These are phyloP conservation scores for Lagocephalus sceleratus DNA, from an alignment of 2,797 vertebrate genomes.

Conservation along the genomic window DNA sequence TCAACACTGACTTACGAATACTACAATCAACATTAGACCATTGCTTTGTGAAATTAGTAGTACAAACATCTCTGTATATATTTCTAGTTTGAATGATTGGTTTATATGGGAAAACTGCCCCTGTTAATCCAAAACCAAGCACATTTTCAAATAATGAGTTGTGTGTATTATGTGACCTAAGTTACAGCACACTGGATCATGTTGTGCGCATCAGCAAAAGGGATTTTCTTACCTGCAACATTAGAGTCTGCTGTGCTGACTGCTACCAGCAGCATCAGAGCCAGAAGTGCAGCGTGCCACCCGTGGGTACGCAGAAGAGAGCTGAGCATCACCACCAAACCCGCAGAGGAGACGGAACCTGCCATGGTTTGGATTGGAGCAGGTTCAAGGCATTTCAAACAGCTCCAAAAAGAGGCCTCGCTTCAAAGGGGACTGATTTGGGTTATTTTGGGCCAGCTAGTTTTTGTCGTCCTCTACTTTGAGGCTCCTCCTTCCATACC, in stretches of 20 bases:
- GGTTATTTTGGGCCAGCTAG: constrained; percentile 1
- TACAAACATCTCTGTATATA: no score
- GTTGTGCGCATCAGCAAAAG: constrained; percentile 28
- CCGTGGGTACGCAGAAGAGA: constrained; percentile 31
- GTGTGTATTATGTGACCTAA: constrained; percentile 15
- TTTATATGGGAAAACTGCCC: no score
- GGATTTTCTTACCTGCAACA: constrained; percentile 73
- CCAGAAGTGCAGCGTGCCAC: constrained; percentile 53
- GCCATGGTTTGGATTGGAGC: constrained; percentile 60
- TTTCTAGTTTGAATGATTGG: no score
- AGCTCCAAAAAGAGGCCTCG: constrained; percentile 27
- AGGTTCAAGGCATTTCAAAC: constrained; percentile 72
- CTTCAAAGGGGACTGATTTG: constrained; percentile 4
- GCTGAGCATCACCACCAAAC: constrained; percentile 51
- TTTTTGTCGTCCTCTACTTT: constrained; percentile 22
- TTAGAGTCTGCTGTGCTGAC: constrained; percentile 64
- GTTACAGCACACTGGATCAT: constrained; percentile 6
- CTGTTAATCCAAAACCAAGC: no score
- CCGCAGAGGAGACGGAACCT: constrained; percentile 58
- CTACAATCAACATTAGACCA: background rate
- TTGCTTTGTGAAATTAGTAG: no score
- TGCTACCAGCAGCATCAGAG: constrained; percentile 61
- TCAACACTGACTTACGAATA: no score
- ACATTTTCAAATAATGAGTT: constrained; percentile 8
- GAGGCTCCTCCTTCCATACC: constrained; percentile 28